Evolutionary conservation across 2,113 vertebrate species (phyloP).

Genomic region (Pelodiscus sinensis): DNA sequence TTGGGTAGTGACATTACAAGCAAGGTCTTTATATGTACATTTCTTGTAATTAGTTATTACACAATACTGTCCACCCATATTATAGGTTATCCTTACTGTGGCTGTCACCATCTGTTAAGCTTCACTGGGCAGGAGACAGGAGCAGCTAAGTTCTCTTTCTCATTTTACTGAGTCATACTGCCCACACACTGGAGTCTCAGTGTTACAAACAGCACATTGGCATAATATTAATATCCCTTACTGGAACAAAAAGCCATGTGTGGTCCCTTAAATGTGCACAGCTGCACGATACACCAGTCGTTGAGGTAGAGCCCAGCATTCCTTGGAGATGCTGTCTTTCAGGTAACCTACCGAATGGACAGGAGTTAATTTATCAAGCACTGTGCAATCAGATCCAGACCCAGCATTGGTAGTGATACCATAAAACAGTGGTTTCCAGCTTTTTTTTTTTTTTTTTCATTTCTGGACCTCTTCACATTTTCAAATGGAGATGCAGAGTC

Average conservation of each 20-base stretch:
- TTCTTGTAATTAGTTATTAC: not conserved
- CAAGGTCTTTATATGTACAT: not conserved
- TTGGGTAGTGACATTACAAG: not conserved
- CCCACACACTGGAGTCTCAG: not conserved
- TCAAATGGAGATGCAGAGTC: too few species aligned
- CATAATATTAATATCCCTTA: not conserved
- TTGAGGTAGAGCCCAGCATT: not conserved
- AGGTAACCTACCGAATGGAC: too few species aligned
- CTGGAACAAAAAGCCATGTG: not conserved
- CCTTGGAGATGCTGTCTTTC: not conserved
- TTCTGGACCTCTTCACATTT: too few species aligned
- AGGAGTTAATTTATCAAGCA: too few species aligned
- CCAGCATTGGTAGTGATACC: too few species aligned
- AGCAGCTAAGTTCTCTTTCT: not conserved
- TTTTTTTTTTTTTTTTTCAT: too few species aligned
- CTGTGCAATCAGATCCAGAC: too few species aligned
- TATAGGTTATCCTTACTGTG: not conserved
- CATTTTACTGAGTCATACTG: not conserved
- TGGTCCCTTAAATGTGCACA: not conserved
- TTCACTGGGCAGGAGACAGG: not conserved
- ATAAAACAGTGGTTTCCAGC: too few species aligned
- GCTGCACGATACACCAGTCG: not conserved
- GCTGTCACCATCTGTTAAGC: not conserved
- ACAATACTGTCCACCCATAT: not conserved
- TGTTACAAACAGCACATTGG: not conserved